A percentile compares a stretch with the other conserved stretches of the same genome.
Evolutionary conservation across 2,888 invertebrate species (phyloP).

Genomic region (Nomada ferruginata): DNA sequence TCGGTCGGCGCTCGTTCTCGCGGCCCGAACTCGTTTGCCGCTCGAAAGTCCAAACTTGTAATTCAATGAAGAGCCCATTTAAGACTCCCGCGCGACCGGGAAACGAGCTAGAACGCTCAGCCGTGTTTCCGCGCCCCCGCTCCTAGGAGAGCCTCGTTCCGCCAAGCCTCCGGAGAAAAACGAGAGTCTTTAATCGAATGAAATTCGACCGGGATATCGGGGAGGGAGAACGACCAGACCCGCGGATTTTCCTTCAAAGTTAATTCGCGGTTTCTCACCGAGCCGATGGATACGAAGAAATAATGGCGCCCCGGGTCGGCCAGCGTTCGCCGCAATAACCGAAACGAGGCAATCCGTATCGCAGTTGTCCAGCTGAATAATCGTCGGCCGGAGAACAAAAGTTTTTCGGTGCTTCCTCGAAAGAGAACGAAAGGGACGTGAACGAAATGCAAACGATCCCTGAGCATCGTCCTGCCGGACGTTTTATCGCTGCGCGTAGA

Average conservation of each 20-base stretch:
- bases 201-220: not conserved
- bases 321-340: constrained; percentile 41
- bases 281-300: constrained; percentile 16
- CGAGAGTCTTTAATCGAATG: constrained; percentile 26
- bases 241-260: constrained; percentile 4
- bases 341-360: constrained; percentile 56
- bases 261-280: constrained; percentile 2
- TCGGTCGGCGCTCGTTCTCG: not conserved
- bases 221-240: not conserved
- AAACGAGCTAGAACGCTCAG: constrained; percentile 8
- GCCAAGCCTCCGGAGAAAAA: not conserved
- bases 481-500: constrained; percentile 50
- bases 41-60: constrained; percentile 17
- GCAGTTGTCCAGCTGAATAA: constrained; percentile 28
- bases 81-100: constrained; percentile 17
- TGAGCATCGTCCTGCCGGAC: constrained; percentile 25
- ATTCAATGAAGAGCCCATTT: constrained; percentile 30
- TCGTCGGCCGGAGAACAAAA: constrained; percentile 41
- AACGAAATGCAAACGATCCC: constrained; percentile 66
- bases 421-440: constrained; percentile 60
- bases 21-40: not conserved
- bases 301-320: constrained; percentile 23
- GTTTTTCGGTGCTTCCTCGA: constrained; percentile 47
- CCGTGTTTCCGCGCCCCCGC: not conserved
- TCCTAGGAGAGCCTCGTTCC: not conserved